Conservation (phyloP, 1,140 invertebrate genomes). For the Meloidogyne exigua region DNA sequence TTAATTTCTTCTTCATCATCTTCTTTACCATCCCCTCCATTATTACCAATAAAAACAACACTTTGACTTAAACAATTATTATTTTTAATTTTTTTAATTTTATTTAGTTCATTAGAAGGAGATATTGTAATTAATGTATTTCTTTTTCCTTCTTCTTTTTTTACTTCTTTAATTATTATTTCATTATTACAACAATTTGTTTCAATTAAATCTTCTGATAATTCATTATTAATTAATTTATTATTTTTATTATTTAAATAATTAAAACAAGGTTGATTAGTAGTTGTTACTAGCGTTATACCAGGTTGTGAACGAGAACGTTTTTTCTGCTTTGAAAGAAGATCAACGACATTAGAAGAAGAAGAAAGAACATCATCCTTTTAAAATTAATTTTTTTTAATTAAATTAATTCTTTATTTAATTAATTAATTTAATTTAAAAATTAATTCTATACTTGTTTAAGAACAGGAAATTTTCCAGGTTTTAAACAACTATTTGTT, state of each 20-base stretch:
- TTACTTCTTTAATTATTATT: no score
- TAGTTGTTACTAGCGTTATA: neutral
- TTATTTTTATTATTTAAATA: neutral
- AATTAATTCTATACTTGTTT: no score
- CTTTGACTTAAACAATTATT: no score
- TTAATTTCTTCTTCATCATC: neutral
- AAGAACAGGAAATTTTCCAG: constrained; percentile 25
- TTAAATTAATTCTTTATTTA: no score
- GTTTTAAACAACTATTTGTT: neutral
- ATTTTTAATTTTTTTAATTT: no score
- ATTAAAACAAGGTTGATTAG: neutral
- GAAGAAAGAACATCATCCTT: neutral
- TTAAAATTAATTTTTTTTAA: no score
- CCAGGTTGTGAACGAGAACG: constrained; percentile 26
- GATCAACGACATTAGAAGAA: neutral
- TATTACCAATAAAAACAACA: no score
- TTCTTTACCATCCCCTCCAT: neutral
- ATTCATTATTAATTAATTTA: no score
- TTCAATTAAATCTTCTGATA: constrained; percentile 15
- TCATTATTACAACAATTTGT: neutral
- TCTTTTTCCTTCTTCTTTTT: no score
- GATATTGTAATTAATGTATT: no score
- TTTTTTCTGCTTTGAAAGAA: constrained; percentile 16
- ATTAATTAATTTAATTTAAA: no score
- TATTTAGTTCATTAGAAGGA: no score